Evolutionary conservation across 2,888 invertebrate genomes (phyloP).

Genomic region (Bibio marci): DNA sequence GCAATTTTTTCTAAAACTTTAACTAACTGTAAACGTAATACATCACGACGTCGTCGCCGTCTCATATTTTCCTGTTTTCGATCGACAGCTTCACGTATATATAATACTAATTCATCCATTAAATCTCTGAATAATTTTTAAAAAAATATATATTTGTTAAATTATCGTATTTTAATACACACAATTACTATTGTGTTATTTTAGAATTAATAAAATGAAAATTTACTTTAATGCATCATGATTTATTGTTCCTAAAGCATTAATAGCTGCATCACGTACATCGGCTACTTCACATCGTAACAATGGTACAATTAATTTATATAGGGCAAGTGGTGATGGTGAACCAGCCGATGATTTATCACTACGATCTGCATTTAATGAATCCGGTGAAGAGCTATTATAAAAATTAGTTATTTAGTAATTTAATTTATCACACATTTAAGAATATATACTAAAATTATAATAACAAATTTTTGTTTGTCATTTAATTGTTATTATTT

Average conservation of each 20-base stretch:
- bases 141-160: conserved; percentile 4
- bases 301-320: conserved; percentile 83
- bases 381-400: conserved; percentile 82
- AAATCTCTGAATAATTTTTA: conserved; percentile 74
- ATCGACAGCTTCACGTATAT: conserved; percentile 90
- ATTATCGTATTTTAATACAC: too few relatives aligned
- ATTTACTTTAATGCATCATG: conserved; percentile 79
- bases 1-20: conserved; percentile 84
- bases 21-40: conserved; percentile 78
- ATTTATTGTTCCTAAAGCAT: conserved; percentile 90
- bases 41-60: conserved; percentile 75
- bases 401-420: too few relatives aligned
- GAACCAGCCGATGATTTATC: conserved; percentile 52
- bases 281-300: conserved; percentile 86
- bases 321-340: conserved; percentile 70
- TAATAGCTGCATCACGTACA: conserved; percentile 84
- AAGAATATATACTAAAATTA: too few relatives aligned
- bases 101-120: conserved; percentile 84
- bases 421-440: too few relatives aligned
- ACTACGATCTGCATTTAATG: conserved; percentile 63
- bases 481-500: too few relatives aligned
- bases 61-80: conserved; percentile 95
- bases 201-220: too few relatives aligned
- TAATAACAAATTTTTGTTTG: too few relatives aligned
- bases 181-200: too few relatives aligned